Conservation (phyloP, 1,140 invertebrate species). For the Triops longicaudatus region DNA sequence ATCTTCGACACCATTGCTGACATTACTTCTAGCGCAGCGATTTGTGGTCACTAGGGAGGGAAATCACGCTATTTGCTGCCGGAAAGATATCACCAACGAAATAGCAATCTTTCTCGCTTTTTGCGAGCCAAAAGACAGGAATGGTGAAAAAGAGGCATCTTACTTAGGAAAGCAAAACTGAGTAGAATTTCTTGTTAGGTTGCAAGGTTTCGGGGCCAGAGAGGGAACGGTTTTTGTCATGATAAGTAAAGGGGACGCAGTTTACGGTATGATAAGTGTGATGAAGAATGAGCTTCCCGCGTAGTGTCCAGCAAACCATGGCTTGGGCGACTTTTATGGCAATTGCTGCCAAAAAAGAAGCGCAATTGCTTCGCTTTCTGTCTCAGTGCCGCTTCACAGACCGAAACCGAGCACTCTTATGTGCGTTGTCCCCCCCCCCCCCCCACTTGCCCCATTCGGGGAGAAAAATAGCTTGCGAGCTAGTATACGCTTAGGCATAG, state of each 20-base stretch:
- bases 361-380: constrained; percentile 9
- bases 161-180: neutral
- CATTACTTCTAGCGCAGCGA: no score
- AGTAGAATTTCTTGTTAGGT: neutral
- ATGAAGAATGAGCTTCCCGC: constrained; percentile 1
- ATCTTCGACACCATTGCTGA: no score
- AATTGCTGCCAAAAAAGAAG: neutral
- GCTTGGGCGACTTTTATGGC: neutral
- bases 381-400: neutral
- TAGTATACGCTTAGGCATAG: neutral
- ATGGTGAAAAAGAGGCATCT: neutral
- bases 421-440: neutral
- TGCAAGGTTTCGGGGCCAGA: neutral
- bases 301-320: neutral
- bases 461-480: neutral
- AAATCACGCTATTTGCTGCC: neutral
- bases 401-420: neutral
- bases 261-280: constrained; percentile 8
- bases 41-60: neutral
- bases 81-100: neutral
- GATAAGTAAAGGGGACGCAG: neutral
- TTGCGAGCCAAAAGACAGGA: neutral
- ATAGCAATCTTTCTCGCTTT: neutral
- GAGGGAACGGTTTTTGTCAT: neutral
- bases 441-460: neutral